Conservation (phyloP, 2,888 invertebrate species). For the Coecobrya sp. region DNA sequence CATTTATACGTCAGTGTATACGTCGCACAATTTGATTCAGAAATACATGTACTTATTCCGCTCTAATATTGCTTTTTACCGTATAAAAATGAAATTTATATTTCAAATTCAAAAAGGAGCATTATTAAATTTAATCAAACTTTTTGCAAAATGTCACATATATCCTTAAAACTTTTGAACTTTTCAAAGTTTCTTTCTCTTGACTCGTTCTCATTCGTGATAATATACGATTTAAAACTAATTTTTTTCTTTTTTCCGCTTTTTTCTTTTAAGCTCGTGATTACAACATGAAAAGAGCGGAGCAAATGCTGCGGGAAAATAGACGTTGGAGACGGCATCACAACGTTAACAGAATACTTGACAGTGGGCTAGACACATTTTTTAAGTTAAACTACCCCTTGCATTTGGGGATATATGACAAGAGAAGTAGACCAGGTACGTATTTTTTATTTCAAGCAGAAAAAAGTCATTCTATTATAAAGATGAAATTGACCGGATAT, state of each 20-base stretch:
- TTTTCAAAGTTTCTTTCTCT: too few species aligned
- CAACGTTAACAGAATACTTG: slow-evolving; percentile 32
- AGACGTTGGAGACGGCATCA: neutral
- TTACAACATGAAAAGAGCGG: slow-evolving; percentile 40
- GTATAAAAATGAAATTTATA: too few species aligned
- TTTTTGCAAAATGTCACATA: too few species aligned
- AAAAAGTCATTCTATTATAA: neutral
- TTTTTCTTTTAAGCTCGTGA: slow-evolving; percentile 42
- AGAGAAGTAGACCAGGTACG: slow-evolving; percentile 54
- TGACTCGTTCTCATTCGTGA: too few species aligned
- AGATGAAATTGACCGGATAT: neutral
- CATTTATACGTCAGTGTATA: too few species aligned
- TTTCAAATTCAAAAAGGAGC: too few species aligned
- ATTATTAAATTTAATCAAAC: too few species aligned
- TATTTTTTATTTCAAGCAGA: neutral
- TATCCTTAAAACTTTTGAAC: too few species aligned
- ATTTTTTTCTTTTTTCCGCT: neutral
- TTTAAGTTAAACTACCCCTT: slow-evolving; percentile 63
- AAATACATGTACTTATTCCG: too few species aligned
- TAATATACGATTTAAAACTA: too few species aligned
- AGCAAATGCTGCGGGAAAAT: slow-evolving; percentile 49
- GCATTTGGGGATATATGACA: slow-evolving; percentile 45
- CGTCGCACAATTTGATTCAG: too few species aligned
- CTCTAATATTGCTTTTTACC: too few species aligned
- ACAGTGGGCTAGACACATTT: slow-evolving; percentile 44